These are phyloP conservation scores for Cynocephalus volans DNA, from an alignment of 2,113 vertebrate species.

Conservation along the genomic window DNA sequence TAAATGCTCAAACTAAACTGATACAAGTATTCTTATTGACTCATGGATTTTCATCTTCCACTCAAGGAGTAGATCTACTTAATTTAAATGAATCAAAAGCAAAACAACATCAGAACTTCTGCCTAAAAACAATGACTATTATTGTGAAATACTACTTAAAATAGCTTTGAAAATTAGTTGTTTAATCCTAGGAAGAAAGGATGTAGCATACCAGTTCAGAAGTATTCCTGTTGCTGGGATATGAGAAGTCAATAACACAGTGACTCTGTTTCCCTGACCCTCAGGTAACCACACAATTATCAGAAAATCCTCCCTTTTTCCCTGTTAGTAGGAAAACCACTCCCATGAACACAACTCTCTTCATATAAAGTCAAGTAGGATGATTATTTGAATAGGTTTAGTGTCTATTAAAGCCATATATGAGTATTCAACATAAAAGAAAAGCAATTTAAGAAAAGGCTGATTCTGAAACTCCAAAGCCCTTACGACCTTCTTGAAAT, in stretches of 20 bases:
- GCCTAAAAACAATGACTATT: background rate
- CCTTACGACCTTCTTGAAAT: conserved; percentile 16
- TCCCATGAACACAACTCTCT: background rate
- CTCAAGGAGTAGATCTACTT: background rate
- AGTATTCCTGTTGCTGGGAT: background rate
- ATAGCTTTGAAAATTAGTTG: background rate
- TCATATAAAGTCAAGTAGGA: conserved; percentile 25
- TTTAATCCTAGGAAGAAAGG: background rate
- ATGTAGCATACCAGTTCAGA: background rate
- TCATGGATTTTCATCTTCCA: background rate
- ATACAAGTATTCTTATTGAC: background rate
- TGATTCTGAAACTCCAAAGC: background rate
- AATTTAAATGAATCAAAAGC: conserved; percentile 43
- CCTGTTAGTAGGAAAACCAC: background rate
- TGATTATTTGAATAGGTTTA: background rate
- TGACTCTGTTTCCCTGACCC: background rate
- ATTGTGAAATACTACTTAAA: background rate
- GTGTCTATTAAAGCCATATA: conserved; percentile 13
- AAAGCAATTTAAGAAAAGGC: background rate
- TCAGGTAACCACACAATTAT: background rate
- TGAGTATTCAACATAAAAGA: background rate
- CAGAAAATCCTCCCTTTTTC: background rate
- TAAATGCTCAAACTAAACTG: background rate
- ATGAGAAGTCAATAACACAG: background rate
- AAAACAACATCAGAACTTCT: conserved; percentile 6